phyloP scores from a whole-genome alignment of 2,888 invertebrate species.

The Stenichneumon culpator region DNA sequence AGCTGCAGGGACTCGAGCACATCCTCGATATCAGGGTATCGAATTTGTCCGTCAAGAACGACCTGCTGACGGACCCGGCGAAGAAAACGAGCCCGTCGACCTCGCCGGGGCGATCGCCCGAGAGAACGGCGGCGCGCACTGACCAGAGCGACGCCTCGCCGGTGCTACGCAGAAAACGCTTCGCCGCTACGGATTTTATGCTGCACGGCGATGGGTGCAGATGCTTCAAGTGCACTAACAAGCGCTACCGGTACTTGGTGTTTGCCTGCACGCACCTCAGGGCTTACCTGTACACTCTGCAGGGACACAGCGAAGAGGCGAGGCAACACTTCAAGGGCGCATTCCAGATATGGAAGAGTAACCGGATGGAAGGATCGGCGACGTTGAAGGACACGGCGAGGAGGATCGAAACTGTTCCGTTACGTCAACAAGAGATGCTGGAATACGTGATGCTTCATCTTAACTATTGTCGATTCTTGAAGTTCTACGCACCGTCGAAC shows the following conservation, averaged over 20 bases:
- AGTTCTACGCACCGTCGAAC: slow-evolving; percentile 63
- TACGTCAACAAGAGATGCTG: slow-evolving; percentile 70
- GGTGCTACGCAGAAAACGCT: slow-evolving; percentile 75
- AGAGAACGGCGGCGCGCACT: slow-evolving; percentile 33
- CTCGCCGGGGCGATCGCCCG: slow-evolving; percentile 37
- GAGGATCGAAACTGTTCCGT: not conserved
- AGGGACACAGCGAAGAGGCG: slow-evolving; percentile 72
- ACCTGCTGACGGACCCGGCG: not conserved
- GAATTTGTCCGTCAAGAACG: slow-evolving; percentile 69
- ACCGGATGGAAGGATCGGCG: slow-evolving; percentile 65
- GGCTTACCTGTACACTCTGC: slow-evolving; percentile 79
- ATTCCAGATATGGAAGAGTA: slow-evolving; percentile 71
- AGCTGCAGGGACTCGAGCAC: slow-evolving; percentile 80
- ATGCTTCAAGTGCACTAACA: slow-evolving; percentile 80
- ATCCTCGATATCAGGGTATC: slow-evolving; percentile 79
- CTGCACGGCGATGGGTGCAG: slow-evolving; percentile 74
- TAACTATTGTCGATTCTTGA: slow-evolving; percentile 77
- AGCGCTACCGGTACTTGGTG: slow-evolving; percentile 78
- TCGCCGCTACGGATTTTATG: slow-evolving; percentile 77
- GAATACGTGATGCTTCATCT: slow-evolving; percentile 78
- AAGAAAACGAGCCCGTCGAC: not conserved
- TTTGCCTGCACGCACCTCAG: slow-evolving; percentile 78
- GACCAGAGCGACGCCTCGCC: slow-evolving; percentile 77
- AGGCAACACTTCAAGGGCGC: slow-evolving; percentile 80
- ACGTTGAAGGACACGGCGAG: not conserved